Evolutionary conservation across 2,888 invertebrate genomes (phyloP).

Genomic region (Drosophila paranaensis): DNA sequence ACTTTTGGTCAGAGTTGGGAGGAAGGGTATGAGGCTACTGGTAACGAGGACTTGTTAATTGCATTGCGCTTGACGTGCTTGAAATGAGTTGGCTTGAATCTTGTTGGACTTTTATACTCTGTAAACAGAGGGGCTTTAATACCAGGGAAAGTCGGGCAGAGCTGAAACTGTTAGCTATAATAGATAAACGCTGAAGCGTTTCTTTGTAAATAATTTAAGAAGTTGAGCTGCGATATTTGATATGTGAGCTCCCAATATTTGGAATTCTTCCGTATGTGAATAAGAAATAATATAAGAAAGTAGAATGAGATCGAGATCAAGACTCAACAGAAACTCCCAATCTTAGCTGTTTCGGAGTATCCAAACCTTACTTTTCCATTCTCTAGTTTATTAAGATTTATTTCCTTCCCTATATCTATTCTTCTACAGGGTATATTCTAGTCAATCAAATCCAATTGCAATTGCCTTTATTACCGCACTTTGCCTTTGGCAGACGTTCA

Average conservation of each 20-base stretch:
- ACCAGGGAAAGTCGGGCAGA: neutral
- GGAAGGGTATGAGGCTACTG: neutral
- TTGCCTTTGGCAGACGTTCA: slow-evolving; percentile 47
- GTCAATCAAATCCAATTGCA: neutral
- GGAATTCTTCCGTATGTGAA: too few relatives aligned
- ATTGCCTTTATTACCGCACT: slow-evolving; percentile 1
- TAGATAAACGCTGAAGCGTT: too few relatives aligned
- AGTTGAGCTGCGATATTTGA: too few relatives aligned
- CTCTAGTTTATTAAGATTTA: neutral
- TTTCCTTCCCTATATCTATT: neutral
- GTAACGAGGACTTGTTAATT: slow-evolving; percentile 54
- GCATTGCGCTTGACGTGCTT: slow-evolving; percentile 34
- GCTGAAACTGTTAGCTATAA: too few relatives aligned
- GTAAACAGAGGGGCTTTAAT: neutral
- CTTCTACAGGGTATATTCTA: slow-evolving; percentile 1
- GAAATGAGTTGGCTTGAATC: slow-evolving; percentile 8
- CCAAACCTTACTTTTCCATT: too few relatives aligned
- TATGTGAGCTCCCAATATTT: too few relatives aligned
- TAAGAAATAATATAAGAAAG: too few relatives aligned
- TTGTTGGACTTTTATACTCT: slow-evolving; percentile 27
- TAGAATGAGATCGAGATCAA: too few relatives aligned
- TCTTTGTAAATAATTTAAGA: too few relatives aligned
- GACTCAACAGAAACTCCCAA: too few relatives aligned
- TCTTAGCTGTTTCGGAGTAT: too few relatives aligned
- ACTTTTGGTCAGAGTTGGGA: neutral